These are phyloP conservation scores for Neodiprion fabricii DNA, from an alignment of 1,140 invertebrate species.

Conservation along the genomic window DNA sequence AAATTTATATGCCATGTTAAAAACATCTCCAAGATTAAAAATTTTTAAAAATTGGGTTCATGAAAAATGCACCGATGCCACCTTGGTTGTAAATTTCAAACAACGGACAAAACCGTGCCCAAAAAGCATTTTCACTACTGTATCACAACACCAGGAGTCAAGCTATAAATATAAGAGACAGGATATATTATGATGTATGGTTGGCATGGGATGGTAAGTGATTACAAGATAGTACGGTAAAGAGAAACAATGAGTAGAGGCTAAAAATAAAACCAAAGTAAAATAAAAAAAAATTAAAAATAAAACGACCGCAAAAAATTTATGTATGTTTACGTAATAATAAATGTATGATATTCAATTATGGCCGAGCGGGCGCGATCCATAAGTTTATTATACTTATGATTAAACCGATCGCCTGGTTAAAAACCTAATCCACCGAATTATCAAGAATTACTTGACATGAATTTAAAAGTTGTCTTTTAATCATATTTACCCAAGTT, in stretches of 20 bases:
- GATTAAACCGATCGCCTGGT: no score
- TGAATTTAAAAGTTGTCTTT: no score
- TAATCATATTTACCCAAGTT: no score
- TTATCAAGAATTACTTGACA: no score
- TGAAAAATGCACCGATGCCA: constrained; percentile 29
- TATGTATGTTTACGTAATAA: not conserved
- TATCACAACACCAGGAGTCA: constrained; percentile 59
- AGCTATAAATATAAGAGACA: constrained; percentile 49
- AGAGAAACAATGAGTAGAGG: constrained; percentile 36
- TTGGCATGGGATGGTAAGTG: constrained; percentile 39
- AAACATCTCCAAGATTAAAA: not conserved
- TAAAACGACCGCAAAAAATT: no score
- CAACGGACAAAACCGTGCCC: constrained; percentile 51
- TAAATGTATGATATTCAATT: constrained; percentile 21
- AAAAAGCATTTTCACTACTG: constrained; percentile 56
- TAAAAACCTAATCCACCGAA: no score
- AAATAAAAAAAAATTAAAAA: not conserved
- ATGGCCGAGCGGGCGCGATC: constrained; percentile 36
- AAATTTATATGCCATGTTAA: not conserved
- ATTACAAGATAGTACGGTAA: constrained; percentile 39
- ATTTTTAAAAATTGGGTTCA: not conserved
- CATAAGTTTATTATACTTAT: no score
- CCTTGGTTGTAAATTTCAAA: constrained; percentile 38
- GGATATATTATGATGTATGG: constrained; percentile 31
- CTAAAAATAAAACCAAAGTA: constrained; percentile 28